Evolutionary conservation across 2,113 vertebrate species (phyloP).

Genomic region (Pica pica): DNA sequence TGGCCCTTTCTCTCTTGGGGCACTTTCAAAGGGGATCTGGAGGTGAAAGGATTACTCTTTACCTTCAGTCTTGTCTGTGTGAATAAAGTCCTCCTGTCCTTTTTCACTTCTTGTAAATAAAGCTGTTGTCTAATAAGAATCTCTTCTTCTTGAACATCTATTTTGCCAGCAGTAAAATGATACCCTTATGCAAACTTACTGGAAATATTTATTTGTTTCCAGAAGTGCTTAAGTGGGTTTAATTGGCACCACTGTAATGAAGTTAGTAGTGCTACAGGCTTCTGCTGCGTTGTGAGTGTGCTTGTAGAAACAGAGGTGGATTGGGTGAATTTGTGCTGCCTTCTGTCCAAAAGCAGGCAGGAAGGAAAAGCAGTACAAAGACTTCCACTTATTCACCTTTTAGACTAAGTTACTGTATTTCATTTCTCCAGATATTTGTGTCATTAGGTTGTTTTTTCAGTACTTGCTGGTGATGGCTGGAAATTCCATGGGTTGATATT

Average conservation of each 20-base stretch:
- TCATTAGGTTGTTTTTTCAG: neutral
- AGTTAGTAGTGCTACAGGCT: neutral
- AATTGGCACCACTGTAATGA: neutral
- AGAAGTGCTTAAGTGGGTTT: neutral
- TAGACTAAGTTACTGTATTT: neutral
- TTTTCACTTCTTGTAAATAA: neutral
- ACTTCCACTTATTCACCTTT: neutral
- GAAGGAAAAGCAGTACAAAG: neutral
- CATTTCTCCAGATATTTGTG: neutral
- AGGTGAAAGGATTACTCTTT: neutral
- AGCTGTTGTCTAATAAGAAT: neutral
- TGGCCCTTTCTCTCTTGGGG: neutral
- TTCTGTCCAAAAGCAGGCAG: neutral
- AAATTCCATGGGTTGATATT: neutral
- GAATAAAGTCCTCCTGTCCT: neutral
- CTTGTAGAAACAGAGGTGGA: neutral
- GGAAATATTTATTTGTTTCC: neutral
- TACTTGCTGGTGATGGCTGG: neutral
- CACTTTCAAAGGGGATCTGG: neutral
- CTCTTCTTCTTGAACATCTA: neutral
- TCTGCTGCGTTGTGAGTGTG: neutral
- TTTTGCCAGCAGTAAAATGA: neutral
- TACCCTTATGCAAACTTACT: neutral
- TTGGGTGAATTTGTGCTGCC: neutral
- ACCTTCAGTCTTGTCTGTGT: neutral